Evolutionary conservation across 2,113 vertebrate genomes (phyloP).

Genomic region (Sialia sialis): DNA sequence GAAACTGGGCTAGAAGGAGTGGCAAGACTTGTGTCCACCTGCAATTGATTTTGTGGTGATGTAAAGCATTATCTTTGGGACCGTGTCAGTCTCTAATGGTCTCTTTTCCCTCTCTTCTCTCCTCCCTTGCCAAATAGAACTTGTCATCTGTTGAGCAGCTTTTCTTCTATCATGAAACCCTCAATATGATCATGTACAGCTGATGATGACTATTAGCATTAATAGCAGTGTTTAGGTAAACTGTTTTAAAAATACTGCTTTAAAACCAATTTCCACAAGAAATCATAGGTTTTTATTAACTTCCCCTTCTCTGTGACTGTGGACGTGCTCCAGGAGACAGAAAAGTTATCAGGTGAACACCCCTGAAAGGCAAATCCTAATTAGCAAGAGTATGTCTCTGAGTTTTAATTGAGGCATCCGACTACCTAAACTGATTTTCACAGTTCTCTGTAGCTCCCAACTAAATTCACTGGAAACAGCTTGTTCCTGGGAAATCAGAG

Average conservation of each 20-base stretch:
- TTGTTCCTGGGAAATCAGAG: neutral
- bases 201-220: neutral
- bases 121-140: neutral
- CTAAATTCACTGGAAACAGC: neutral
- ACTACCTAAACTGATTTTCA: neutral
- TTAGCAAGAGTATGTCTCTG: neutral
- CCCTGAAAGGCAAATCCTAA: neutral
- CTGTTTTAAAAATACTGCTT: neutral
- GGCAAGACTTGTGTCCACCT: neutral
- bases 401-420: neutral
- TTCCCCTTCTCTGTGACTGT: neutral
- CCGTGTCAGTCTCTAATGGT: fast-evolving
- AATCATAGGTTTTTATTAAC: neutral
- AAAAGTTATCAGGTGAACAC: neutral
- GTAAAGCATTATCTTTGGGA: neutral
- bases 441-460: neutral
- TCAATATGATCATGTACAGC: neutral
- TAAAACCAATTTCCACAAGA: neutral
- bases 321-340: neutral
- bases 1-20: neutral
- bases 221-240: neutral
- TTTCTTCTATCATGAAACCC: neutral
- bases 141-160: neutral
- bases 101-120: neutral
- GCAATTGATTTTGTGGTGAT: neutral